phyloP scores from a whole-genome alignment of 2,888 invertebrate genomes.

The Frankliniella intonsa region DNA sequence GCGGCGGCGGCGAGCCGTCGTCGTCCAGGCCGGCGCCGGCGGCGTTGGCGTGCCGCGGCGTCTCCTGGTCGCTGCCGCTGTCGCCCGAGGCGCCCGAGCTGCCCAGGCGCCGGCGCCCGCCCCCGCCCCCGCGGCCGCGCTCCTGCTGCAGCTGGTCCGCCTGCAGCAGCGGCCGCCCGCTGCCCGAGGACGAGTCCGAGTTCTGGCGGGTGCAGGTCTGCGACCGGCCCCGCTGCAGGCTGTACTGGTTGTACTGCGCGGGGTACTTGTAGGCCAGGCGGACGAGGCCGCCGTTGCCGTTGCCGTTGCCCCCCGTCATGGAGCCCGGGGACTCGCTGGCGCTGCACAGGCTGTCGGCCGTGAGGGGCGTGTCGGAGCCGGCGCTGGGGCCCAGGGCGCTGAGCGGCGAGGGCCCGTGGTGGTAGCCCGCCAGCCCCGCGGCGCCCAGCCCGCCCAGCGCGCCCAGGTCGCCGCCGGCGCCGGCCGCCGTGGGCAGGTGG shows the following conservation, averaged over 20 bases:
- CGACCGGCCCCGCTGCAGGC: slow-evolving; percentile 39
- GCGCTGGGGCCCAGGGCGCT: background rate
- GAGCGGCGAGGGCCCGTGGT: background rate
- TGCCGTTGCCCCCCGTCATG: slow-evolving; percentile 33
- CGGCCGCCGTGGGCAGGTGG: slow-evolving; percentile 40
- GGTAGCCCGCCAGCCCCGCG: slow-evolving; percentile 33
- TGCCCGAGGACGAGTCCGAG: slow-evolving; percentile 41
- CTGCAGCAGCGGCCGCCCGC: slow-evolving; percentile 40
- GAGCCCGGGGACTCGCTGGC: slow-evolving; percentile 4
- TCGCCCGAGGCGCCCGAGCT: background rate
- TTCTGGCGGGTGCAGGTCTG: slow-evolving; percentile 41
- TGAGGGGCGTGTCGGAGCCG: slow-evolving; percentile 6
- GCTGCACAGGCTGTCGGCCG: slow-evolving; percentile 15
- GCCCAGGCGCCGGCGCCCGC: background rate
- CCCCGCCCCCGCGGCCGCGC: slow-evolving; percentile 37
- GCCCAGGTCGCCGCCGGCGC: background rate
- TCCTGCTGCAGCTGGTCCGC: slow-evolving; percentile 41
- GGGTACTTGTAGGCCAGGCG: slow-evolving; percentile 37
- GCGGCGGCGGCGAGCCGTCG: slow-evolving; percentile 8
- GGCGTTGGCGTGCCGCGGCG: background rate
- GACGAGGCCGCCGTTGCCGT: slow-evolving; percentile 40
- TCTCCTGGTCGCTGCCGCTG: slow-evolving; percentile 17
- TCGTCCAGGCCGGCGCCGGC: background rate
- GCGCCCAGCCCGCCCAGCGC: slow-evolving; percentile 39
- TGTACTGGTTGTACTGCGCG: slow-evolving; percentile 23